A percentile compares a stretch with the other conserved stretches of the same genome.
Conservation (phyloP, 2,113 vertebrate species). For the Equus przewalskii region DNA sequence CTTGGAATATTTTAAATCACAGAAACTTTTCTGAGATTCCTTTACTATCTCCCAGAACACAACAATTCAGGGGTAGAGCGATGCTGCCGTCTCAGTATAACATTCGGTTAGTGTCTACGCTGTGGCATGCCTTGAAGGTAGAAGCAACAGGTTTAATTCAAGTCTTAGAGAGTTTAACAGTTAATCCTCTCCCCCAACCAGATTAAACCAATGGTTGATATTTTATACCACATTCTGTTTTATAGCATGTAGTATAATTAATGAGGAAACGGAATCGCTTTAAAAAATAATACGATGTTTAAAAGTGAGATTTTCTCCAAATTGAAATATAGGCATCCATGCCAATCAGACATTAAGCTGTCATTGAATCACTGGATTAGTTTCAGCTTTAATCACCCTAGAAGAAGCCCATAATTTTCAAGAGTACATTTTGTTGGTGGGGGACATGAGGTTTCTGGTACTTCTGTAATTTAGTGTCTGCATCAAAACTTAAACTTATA, state of each 20-base stretch:
- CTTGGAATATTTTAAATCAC: constrained; percentile 23
- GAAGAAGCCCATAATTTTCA: constrained; percentile 50
- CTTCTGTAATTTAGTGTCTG: constrained; percentile 39
- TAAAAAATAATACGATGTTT: constrained; percentile 32
- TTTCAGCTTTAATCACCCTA: constrained; percentile 43
- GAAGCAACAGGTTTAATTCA: background rate
- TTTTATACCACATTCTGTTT: constrained; percentile 13
- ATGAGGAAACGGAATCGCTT: background rate
- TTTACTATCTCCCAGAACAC: background rate
- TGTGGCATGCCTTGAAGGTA: background rate
- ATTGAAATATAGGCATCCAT: constrained; percentile 6
- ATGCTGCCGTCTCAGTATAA: background rate
- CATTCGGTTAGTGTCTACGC: background rate
- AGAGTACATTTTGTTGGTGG: constrained; percentile 56
- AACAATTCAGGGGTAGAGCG: background rate
- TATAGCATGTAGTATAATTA: constrained; percentile 3
- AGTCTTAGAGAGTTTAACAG: background rate
- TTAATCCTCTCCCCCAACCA: background rate
- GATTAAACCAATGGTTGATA: background rate
- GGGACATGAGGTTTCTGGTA: background rate
- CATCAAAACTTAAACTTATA: constrained; percentile 59
- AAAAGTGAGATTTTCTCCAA: constrained; percentile 40
- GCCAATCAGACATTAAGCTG: constrained; percentile 40
- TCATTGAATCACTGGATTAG: constrained; percentile 29
- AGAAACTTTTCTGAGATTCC: background rate